Evolutionary conservation across 2,888 invertebrate species (phyloP).

Genomic region (Lasioglossum figueresi): DNA sequence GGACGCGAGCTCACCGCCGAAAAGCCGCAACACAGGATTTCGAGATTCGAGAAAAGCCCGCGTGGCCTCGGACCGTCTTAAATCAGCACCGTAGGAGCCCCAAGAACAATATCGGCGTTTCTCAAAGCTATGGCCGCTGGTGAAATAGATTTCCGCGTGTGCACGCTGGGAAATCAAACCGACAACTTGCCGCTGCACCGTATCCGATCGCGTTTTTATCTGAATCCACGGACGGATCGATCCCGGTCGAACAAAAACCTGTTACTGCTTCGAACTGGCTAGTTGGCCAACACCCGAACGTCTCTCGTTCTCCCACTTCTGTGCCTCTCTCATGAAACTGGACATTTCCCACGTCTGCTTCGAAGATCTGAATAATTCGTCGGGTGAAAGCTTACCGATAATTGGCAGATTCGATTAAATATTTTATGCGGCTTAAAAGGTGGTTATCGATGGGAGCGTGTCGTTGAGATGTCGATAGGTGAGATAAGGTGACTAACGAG

Average conservation of each 20-base stretch:
- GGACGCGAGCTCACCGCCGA: background rate
- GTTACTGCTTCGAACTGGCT: slow-evolving; percentile 29
- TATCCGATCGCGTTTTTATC: slow-evolving; percentile 24
- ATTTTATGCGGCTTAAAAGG: background rate
- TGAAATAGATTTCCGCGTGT: slow-evolving; percentile 47
- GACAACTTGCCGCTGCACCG: slow-evolving; percentile 8
- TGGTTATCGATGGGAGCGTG: background rate
- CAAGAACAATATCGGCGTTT: slow-evolving; percentile 55
- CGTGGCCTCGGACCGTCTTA: slow-evolving; percentile 33
- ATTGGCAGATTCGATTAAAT: background rate
- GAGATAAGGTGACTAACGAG: background rate
- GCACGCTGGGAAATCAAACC: slow-evolving; percentile 44
- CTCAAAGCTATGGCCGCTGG: slow-evolving; percentile 25
- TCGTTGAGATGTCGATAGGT: background rate
- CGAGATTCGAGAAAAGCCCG: slow-evolving; percentile 33
- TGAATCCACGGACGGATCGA: slow-evolving; percentile 12
- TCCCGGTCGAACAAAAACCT: slow-evolving; percentile 24
- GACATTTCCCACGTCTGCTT: background rate
- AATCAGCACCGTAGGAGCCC: slow-evolving; percentile 26
- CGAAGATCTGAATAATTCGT: background rate
- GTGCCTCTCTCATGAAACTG: background rate
- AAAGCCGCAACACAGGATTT: slow-evolving; percentile 32
- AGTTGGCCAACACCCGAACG: slow-evolving; percentile 14
- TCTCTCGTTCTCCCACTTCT: background rate
- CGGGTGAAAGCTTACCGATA: background rate